A percentile compares a stretch with the other conserved stretches of the same genome.
These are phyloP conservation scores for Tipula vernalis DNA, from an alignment of 2,888 invertebrate genomes.

Conservation along the genomic window DNA sequence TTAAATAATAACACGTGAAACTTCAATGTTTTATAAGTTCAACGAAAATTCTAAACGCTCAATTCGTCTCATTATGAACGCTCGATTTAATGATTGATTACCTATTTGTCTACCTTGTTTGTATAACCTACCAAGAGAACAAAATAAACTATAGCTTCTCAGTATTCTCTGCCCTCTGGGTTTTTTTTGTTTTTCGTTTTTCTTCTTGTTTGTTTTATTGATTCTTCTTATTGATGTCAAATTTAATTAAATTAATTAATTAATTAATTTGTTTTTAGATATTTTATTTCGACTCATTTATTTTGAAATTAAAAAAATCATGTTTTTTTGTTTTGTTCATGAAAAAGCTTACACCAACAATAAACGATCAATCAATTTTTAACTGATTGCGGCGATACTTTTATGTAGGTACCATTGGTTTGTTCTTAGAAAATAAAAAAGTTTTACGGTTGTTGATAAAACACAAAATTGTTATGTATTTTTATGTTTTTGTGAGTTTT, in stretches of 20 bases:
- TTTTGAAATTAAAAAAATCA: neutral
- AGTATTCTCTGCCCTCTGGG: neutral
- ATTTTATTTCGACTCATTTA: neutral
- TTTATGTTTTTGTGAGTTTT: neutral
- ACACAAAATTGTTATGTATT: neutral
- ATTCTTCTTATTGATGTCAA: neutral
- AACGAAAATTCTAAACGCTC: neutral
- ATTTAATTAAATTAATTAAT: neutral
- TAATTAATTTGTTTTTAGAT: neutral
- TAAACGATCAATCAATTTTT: neutral
- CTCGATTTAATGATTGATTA: neutral
- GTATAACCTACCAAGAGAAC: neutral
- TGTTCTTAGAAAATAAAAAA: neutral
- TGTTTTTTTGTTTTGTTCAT: neutral
- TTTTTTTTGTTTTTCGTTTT: neutral
- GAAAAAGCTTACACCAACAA: neutral
- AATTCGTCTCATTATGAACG: neutral
- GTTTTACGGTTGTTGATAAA: neutral
- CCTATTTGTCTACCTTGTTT: neutral
- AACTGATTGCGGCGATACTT: neutral
- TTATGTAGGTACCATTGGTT: neutral
- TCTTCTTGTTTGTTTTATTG: neutral
- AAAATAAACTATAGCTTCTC: neutral
- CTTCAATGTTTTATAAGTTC: neutral
- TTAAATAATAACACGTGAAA: neutral